Base-by-base conservation (phyloP, 2,113 vertebrate species). In the Triplophysa rosa region DNA sequence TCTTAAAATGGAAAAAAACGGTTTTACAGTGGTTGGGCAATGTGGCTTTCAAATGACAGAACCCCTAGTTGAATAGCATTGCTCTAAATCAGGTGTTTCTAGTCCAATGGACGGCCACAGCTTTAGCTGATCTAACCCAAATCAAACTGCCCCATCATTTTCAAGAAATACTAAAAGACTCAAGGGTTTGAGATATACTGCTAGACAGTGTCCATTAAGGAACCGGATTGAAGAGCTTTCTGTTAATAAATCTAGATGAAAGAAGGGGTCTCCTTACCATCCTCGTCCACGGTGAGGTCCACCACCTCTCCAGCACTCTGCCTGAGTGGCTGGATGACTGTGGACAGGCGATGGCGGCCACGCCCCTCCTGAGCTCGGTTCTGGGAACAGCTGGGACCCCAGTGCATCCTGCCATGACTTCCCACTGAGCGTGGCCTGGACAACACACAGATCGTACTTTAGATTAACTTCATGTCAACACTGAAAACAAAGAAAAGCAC, bases 271-370 rank as follows among this genome's bases (percentile, higher is more conserved):
- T 73, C 74, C 92, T 89, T 88, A 99, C 98, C 98, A 78, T 98
- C 98, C 89, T 99, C 98, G 85, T 99, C 98, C 62, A 99, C 95
- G 0, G 98, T 99, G 84, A 99, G 96, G 87, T 99, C 98, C 87
- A 99, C 98, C 33, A 99, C 97, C 90, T 99, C 98, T 0, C 96
- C 95, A 1, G 96, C 92, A 7, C 87, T 98, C 91, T 97, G 98
- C 66, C 97, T 92, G 80, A 99, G 90, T 0, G 98, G 98, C 85
- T 99, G 98, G 86, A 99, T 99, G 87, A 99, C 97, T 0, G 97
- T 99, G 87, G 96, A 98, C 81, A 98, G 86, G 26, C 98, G 85
- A 86, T 94, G 97, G 73, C 97, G 95, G 86, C 89, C 95, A 1
- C 97, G 92, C 26, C 92, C 91, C 71, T 99, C 98, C 65, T 94